These are phyloP conservation scores for Protobothrops flavoviridis DNA, from an alignment of 2,113 vertebrate species.

Conservation along the genomic window DNA sequence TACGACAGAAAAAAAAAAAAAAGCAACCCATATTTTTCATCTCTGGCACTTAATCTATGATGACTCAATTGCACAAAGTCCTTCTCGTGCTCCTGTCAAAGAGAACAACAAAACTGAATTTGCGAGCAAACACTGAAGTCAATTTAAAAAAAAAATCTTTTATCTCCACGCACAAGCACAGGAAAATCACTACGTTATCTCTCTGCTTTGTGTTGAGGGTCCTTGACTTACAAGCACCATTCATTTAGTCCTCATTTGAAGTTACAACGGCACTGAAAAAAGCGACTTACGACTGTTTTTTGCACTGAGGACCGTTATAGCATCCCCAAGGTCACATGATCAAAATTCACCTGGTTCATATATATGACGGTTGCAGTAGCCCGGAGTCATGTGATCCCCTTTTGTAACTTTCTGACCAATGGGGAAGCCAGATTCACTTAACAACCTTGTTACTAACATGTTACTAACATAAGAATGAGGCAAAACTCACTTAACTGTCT, in stretches of 20 bases:
- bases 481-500: neutral
- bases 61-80: neutral
- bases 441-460: no score
- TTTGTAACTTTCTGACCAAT: no score
- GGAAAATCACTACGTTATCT: neutral
- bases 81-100: neutral
- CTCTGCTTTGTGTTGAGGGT: neutral
- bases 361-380: no score
- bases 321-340: no score
- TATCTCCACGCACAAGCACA: neutral
- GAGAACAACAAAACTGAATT: neutral
- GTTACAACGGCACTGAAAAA: neutral
- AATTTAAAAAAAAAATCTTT: neutral
- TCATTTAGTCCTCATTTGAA: neutral
- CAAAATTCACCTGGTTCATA: no score
- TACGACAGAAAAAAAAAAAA: neutral
- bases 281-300: no score
- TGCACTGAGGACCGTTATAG: no score
- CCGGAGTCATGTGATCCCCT: no score
- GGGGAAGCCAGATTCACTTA: no score
- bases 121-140: neutral
- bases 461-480: no score
- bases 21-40: neutral
- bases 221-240: neutral
- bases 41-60: neutral